Evolutionary conservation across 2,888 invertebrate genomes (phyloP), one percentile per base, ranked within the genome.

Genomic region (Sarcophaga caerulescens): DNA sequence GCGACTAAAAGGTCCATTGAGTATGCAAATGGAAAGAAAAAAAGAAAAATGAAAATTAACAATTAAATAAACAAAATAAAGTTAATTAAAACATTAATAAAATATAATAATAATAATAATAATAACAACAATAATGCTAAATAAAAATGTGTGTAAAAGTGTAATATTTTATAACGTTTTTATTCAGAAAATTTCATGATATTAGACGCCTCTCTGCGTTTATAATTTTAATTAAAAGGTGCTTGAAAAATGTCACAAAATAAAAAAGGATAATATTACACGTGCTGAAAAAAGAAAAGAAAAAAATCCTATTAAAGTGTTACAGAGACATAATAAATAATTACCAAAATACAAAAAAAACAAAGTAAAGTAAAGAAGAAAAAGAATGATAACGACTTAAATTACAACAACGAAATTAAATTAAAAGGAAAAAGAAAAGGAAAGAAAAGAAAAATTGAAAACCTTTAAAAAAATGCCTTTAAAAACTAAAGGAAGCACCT

Each of bases 221-320:
- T 74, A 63, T 73, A 21, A 62, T 73, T 74, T 81, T 77, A 84
- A 76, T 84, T 81, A 81, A 84, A 84, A 73, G 73, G 76, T 73
- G 62, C 63, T 77, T 77, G 68, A 76, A 66, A 73, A 77, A 77
- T 68, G 25, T 60, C 11, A 59, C 57, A 14, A 73, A 66, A 69
- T 14, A 23, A 52, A 70, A 81, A 84, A 69, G 69, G 68, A 73
- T 84, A 52, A 66, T 71, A 45, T 60, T 75, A 65, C 57, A 84
- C 35, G 35, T 35, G 35, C 35, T 35, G 35, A 35, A 35, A 17
- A 17, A 52, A 52, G 3, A 3, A 4, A 52, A 14, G 21, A 3
- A 44, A 60, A 60, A 71, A 14, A 68, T 45, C 62, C 44, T 63
- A 60, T 65, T 62, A 76, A 80, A 74, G 14, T 63, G 63, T 65